Evolutionary conservation across 2,113 vertebrate genomes (phyloP).

Genomic region (Nothobranchius furzeri): DNA sequence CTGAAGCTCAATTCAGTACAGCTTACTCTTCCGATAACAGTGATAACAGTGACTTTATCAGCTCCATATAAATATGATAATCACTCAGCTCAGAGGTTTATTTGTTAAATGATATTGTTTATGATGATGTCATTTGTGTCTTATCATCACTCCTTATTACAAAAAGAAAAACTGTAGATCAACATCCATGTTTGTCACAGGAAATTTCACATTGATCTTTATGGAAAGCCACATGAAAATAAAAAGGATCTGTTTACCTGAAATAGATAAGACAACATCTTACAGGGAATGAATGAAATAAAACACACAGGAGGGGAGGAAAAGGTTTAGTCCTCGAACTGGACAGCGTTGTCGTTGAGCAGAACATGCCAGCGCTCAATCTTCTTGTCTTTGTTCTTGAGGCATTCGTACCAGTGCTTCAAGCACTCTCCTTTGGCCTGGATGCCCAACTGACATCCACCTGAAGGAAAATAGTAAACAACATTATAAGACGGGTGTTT

Average conservation of each 20-base stretch:
- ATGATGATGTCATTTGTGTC: neutral
- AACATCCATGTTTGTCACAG: slow-evolving; percentile 38
- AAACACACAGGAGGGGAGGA: no score
- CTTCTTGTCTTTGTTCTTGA: slow-evolving; percentile 98
- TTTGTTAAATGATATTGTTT: neutral
- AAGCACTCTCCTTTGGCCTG: slow-evolving; percentile 93
- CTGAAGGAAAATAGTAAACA: slow-evolving; percentile 39
- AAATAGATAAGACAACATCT: no score
- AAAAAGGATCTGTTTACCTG: no score
- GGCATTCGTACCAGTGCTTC: slow-evolving; percentile 97
- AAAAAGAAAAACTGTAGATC: neutral
- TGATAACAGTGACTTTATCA: slow-evolving; percentile 15
- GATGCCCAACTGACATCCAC: slow-evolving; percentile 92
- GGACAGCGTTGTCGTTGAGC: slow-evolving; percentile 84
- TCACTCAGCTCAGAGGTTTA: neutral
- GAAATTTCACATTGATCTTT: slow-evolving; percentile 12
- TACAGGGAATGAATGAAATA: no score
- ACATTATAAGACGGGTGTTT: neutral
- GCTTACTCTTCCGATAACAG: neutral
- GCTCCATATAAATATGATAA: slow-evolving; percentile 12
- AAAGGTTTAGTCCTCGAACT: slow-evolving; percentile 66
- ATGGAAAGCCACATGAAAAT: slow-evolving; percentile 8
- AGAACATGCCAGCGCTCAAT: slow-evolving; percentile 96
- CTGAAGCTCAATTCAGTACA: slow-evolving; percentile 12
- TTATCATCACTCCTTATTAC: neutral